phyloP scores from a whole-genome alignment of 2,113 vertebrate species.

The Centropristis striata region DNA sequence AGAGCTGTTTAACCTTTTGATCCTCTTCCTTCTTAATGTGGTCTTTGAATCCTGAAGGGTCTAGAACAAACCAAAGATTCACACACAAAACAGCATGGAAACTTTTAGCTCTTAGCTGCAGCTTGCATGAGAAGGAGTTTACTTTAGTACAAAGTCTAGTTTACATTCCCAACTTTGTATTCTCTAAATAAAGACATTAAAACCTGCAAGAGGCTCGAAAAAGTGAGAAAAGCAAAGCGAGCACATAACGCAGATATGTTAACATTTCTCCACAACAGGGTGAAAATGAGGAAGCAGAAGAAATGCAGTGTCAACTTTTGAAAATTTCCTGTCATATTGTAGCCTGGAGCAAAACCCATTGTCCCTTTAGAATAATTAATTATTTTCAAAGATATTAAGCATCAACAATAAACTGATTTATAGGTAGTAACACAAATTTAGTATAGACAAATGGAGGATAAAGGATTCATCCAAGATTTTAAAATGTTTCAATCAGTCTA shows the following conservation, averaged over 20 bases:
- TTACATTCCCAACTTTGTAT: slow-evolving; percentile 32
- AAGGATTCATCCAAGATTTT: not conserved
- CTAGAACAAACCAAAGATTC: not conserved
- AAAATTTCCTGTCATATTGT: not conserved
- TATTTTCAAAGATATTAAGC: not conserved
- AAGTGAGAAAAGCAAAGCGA: no score
- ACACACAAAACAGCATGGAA: slow-evolving; percentile 1
- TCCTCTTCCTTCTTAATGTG: slow-evolving; percentile 52
- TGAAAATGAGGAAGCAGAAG: not conserved
- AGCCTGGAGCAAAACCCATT: not conserved
- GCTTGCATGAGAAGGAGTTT: slow-evolving; percentile 6
- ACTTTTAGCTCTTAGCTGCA: slow-evolving; percentile 18
- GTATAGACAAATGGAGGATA: not conserved
- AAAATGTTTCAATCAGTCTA: not conserved
- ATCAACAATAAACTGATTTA: not conserved
- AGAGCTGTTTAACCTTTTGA: slow-evolving; percentile 77
- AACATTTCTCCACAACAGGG: not conserved
- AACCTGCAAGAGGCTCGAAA: not conserved
- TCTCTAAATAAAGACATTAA: not conserved
- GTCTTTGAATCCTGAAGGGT: slow-evolving; percentile 37
- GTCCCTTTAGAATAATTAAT: not conserved
- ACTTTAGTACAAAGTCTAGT: slow-evolving; percentile 13
- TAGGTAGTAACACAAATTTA: not conserved
- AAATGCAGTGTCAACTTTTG: not conserved
- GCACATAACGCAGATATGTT: no score